Evolutionary conservation across 2,797 vertebrate genomes (phyloP).

Genomic region (Neoniphon sammara): DNA sequence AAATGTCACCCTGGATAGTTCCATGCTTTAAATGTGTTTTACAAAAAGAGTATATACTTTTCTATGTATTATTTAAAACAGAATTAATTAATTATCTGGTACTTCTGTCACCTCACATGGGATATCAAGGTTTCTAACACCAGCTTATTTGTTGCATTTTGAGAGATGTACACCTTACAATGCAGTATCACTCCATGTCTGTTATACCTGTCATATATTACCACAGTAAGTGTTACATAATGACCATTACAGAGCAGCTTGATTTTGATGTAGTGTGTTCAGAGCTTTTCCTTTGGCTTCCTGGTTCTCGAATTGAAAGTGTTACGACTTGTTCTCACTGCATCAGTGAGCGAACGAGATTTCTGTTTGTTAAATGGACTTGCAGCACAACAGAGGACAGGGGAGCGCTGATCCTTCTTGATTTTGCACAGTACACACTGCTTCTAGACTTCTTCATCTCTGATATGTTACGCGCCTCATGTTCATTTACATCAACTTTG

Average conservation of each 20-base stretch:
- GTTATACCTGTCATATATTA: conserved; percentile 5
- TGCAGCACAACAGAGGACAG: conserved; percentile 29
- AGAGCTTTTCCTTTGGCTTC: conserved; percentile 11
- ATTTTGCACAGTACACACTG: conserved; percentile 37
- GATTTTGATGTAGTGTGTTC: conserved; percentile 31
- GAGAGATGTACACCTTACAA: neutral
- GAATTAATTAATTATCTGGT: conserved; percentile 8
- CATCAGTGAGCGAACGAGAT: conserved; percentile 63
- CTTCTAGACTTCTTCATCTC: conserved; percentile 10
- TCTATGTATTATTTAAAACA: conserved; percentile 51
- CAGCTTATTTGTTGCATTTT: conserved; percentile 12
- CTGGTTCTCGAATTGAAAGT: conserved; percentile 43
- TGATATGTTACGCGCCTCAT: conserved; percentile 13
- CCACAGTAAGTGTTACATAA: neutral
- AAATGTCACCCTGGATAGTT: conserved; percentile 21
- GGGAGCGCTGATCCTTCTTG: conserved; percentile 2
- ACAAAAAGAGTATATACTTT: conserved; percentile 63
- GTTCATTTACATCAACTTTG: conserved; percentile 32
- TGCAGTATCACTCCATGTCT: neutral
- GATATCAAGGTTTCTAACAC: neutral
- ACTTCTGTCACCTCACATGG: neutral
- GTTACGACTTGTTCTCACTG: conserved; percentile 60
- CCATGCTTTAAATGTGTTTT: conserved; percentile 45
- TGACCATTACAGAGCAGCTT: conserved; percentile 30
- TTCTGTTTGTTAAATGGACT: conserved; percentile 36